Percentiles rank a stretch among this genome's conserved stretches.
These are phyloP conservation scores for Drosophila burlai DNA, from an alignment of 1,140 invertebrate genomes.

Conservation along the genomic window DNA sequence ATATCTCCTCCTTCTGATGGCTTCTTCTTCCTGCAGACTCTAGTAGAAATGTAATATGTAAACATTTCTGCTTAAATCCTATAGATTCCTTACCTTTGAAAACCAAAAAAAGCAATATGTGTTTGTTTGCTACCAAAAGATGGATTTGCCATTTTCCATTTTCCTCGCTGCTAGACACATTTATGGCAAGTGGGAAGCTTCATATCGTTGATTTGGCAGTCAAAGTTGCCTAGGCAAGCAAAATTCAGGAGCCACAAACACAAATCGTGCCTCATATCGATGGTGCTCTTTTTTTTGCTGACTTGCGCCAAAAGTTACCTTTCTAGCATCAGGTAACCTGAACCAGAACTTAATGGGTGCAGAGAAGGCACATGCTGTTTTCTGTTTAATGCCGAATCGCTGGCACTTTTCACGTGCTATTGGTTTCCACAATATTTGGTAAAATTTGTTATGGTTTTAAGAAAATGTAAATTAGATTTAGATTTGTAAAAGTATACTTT, in stretches of 20 bases:
- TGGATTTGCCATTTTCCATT: conserved; percentile 17
- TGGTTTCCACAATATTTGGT: background rate
- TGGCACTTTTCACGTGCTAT: background rate
- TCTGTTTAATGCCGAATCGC: no score
- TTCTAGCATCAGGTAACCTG: conserved; percentile 24
- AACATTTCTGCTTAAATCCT: conserved; percentile 17
- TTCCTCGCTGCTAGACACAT: conserved; percentile 1
- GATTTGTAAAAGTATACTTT: background rate
- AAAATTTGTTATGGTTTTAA: background rate
- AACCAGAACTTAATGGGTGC: conserved; percentile 7
- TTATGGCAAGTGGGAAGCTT: conserved; percentile 26
- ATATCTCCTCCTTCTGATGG: conserved; percentile 9
- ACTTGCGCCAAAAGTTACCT: conserved; percentile 43
- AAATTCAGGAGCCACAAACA: conserved; percentile 25
- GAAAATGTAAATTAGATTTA: background rate
- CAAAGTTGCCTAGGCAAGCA: conserved; percentile 45
- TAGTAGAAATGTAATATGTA: conserved; percentile 43
- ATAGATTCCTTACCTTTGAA: background rate
- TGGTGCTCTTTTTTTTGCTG: conserved; percentile 42
- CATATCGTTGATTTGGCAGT: conserved; percentile 47
- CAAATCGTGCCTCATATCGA: conserved; percentile 60
- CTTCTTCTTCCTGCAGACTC: conserved; percentile 3
- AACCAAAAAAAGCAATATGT: background rate
- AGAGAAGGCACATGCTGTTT: background rate
- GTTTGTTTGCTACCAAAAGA: conserved; percentile 6